Evolutionary conservation across 2,113 vertebrate genomes (phyloP), one percentile per base, ranked within the genome.

Genomic region (Hoplias malabaricus): DNA sequence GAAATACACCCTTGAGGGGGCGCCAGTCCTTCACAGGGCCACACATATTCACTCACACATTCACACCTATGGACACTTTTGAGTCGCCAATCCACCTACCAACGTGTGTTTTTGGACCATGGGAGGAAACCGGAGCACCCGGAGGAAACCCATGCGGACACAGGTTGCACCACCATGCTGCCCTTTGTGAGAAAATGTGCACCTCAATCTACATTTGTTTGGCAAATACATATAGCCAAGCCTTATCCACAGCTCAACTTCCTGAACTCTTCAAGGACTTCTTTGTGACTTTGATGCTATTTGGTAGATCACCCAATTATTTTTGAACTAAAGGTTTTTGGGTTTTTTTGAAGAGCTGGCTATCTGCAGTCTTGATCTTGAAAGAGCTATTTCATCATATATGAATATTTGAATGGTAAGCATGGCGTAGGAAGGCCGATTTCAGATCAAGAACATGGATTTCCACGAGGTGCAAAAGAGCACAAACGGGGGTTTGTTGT

Each of bases 241-340:
- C 56, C 40, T 62, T 59, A 13, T 16, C n/a, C 42, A 76, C 48
- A 25, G 78, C 21, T 59, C 53, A 69, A 56, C 42, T 27, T 57
- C 50, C 38, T 77, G 65, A 82, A 74, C 61, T 85, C 69, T 85
- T 86, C 75, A 83, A 84, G 34, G 12, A 79, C 70, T 75, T 77
- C 57, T 59, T 4, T n/a, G 31, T 81, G 16, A 77, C 84, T 87
- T 86, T 85, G 78, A 88, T 85, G 79, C 54, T 69, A 80, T 87
- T 82, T 74, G 57, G 77, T 72, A 53, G 71, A 87, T 79, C 53
- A 79, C 79, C 67, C 75, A 78, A 84, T 84, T 72, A 80, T 84
- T 82, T n/a, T 84, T 81, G 69, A 84, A 84, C 77, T 43, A 62
- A 75, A 80, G 77, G 62, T 2, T 69, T 61, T n/a, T n/a, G n/a